A percentile compares a stretch with the other conserved stretches of the same genome.
Conservation (phyloP, 2,888 invertebrate genomes). For the Protonemura montana region DNA sequence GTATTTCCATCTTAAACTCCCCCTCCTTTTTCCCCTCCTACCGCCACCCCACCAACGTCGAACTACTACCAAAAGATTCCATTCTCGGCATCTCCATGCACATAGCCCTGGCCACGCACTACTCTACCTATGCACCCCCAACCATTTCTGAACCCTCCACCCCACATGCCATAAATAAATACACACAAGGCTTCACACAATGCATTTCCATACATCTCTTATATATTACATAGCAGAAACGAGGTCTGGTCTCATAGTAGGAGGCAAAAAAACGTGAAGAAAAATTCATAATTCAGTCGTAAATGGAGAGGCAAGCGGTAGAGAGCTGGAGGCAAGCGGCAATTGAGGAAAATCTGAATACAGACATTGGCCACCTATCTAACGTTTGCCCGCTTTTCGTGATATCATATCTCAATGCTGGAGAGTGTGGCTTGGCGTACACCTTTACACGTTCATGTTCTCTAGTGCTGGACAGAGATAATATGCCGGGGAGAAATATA, state of each 20-base stretch:
- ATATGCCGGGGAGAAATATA: too few relatives aligned
- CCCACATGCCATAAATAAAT: slow-evolving; percentile 41
- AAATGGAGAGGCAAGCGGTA: background rate
- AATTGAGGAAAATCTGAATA: slow-evolving; percentile 39
- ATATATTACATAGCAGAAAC: slow-evolving; percentile 1
- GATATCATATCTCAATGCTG: too few relatives aligned
- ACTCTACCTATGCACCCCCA: background rate
- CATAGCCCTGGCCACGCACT: background rate
- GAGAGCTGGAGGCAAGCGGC: background rate
- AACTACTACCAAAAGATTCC: slow-evolving; percentile 34
- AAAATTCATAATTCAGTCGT: slow-evolving; percentile 43
- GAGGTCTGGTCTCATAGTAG: background rate
- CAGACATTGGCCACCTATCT: slow-evolving; percentile 26
- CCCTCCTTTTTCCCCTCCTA: background rate
- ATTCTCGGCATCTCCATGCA: slow-evolving; percentile 10
- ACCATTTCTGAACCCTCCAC: background rate
- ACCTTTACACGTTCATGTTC: too few relatives aligned
- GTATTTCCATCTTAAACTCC: slow-evolving; percentile 31
- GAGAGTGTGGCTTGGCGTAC: too few relatives aligned
- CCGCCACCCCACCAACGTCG: background rate
- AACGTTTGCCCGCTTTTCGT: background rate
- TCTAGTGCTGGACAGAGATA: too few relatives aligned
- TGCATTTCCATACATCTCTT: slow-evolving; percentile 12
- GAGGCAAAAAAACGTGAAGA: slow-evolving; percentile 28
- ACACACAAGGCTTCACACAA: slow-evolving; percentile 1